Conservation (phyloP, 2,888 invertebrate genomes). For the Sarcophaga variegata region DNA sequence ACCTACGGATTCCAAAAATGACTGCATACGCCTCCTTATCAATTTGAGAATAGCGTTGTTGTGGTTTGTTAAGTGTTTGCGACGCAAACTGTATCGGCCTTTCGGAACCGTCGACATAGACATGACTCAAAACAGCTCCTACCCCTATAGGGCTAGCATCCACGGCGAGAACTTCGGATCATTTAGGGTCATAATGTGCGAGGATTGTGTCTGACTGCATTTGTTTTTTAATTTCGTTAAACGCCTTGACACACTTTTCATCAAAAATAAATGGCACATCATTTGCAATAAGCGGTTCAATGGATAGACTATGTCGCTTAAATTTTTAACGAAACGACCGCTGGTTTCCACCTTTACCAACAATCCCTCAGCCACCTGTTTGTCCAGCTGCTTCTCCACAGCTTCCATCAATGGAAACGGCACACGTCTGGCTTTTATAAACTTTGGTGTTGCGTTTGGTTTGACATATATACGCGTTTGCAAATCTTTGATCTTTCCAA, state of each 20-base stretch:
- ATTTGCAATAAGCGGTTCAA: not conserved
- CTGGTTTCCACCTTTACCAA: constrained; percentile 10
- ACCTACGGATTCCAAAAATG: constrained; percentile 77
- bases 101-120: constrained; percentile 75
- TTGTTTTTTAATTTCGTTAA: not conserved
- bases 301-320: not conserved
- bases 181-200: not conserved
- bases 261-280: not conserved
- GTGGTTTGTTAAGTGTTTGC: constrained; percentile 36
- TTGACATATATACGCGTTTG: constrained; percentile 20
- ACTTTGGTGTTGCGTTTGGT: constrained; percentile 17
- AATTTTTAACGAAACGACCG: not conserved
- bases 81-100: constrained; percentile 71
- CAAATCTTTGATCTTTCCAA: constrained; percentile 24
- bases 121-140: constrained; percentile 75
- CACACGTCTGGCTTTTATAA: not conserved
- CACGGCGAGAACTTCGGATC: not conserved
- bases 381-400: constrained; percentile 15
- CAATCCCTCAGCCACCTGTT: constrained; percentile 18
- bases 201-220: constrained; percentile 5
- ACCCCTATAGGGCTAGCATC: not conserved
- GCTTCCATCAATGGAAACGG: constrained; percentile 4
- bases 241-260: not conserved
- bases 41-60: constrained; percentile 45
- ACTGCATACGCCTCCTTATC: constrained; percentile 75